Percentiles rank a stretch among this genome's conserved stretches.
phyloP scores from a whole-genome alignment of 2,888 invertebrate species.

The Sesamia inferens region DNA sequence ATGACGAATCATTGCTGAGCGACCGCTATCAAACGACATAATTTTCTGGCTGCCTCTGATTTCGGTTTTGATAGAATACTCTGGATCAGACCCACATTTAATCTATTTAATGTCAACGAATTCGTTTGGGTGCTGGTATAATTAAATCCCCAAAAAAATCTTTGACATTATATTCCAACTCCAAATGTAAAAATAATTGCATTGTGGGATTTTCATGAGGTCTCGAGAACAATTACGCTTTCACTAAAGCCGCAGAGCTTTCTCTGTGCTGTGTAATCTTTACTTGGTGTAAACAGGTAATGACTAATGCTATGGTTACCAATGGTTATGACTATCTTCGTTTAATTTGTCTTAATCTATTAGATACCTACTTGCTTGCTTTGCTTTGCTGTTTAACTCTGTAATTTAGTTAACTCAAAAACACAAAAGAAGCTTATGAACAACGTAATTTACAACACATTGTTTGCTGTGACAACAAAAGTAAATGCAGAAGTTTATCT shows the following conservation, averaged over 20 bases:
- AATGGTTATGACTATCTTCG: conserved; percentile 12
- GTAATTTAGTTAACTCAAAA: conserved; percentile 2
- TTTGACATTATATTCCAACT: not conserved
- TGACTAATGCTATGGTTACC: conserved; percentile 27
- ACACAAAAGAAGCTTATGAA: conserved; percentile 2
- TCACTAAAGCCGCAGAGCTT: conserved; percentile 53
- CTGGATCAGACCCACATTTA: no score
- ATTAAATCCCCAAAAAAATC: not conserved
- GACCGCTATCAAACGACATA: no score
- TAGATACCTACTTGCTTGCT: no score
- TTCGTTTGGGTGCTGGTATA: not conserved
- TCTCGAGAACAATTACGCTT: conserved; percentile 46
- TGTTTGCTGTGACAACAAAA: conserved; percentile 35
- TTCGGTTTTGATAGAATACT: no score
- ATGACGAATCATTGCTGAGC: no score
- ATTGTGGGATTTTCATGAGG: conserved; percentile 29
- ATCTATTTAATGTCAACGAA: not conserved
- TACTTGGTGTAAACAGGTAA: conserved; percentile 24
- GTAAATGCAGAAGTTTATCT: conserved; percentile 56
- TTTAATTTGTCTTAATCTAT: conserved; percentile 15
- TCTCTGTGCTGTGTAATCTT: conserved; percentile 35
- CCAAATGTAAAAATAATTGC: conserved; percentile 43
- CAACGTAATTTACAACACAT: conserved; percentile 23
- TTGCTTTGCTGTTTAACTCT: not conserved
- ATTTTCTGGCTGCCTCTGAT: no score